Evolutionary conservation across 1,140 invertebrate genomes (phyloP).

Genomic region (Oreohelix idahoensis): DNA sequence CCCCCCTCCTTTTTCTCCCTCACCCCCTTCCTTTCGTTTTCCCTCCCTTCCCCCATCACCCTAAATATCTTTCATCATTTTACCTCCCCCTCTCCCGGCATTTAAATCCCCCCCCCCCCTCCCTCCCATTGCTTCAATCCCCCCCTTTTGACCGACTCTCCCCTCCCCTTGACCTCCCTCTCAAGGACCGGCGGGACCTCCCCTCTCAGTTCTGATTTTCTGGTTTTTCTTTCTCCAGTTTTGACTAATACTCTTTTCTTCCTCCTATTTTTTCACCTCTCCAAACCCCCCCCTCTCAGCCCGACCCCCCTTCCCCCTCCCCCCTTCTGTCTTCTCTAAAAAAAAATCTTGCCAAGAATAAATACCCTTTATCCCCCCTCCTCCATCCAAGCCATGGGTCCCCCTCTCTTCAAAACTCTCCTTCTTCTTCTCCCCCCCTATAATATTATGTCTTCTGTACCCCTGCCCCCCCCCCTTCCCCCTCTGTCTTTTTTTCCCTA

Average conservation of each 20-base stretch:
- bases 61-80: too few relatives aligned
- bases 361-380: too few relatives aligned
- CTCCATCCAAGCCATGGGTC: not conserved
- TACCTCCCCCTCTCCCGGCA: not conserved
- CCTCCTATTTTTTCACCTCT: too few relatives aligned
- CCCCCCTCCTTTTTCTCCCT: too few relatives aligned
- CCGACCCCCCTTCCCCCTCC: too few relatives aligned
- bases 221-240: too few relatives aligned
- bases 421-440: not conserved
- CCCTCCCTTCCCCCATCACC: not conserved
- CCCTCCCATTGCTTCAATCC: not conserved
- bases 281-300: too few relatives aligned
- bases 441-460: not conserved
- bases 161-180: not conserved
- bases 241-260: too few relatives aligned
- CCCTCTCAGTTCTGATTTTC: too few relatives aligned
- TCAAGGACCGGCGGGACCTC: too few relatives aligned
- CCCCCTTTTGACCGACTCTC: not conserved
- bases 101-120: not conserved
- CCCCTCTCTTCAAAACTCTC: not conserved
- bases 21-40: not conserved
- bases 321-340: too few relatives aligned
- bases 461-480: not conserved
- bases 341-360: too few relatives aligned
- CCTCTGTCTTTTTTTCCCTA: not conserved